These are phyloP conservation scores for Hystrix brachyura DNA, from an alignment of 2,113 vertebrate species.

Conservation along the genomic window DNA sequence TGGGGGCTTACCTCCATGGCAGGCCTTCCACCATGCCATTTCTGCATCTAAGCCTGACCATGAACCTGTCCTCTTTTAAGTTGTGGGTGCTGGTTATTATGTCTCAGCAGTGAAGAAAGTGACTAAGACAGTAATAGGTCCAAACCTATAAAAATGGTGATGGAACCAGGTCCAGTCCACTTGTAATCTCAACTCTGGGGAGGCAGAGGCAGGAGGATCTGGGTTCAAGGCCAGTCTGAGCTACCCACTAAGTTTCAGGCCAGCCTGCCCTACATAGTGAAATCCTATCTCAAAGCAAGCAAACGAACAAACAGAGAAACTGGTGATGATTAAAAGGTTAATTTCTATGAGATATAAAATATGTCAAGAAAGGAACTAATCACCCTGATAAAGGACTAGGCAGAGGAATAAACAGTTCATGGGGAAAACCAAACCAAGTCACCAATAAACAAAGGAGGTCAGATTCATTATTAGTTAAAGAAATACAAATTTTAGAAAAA, in stretches of 20 bases:
- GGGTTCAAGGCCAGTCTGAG: not conserved
- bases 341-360: not conserved
- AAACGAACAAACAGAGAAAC: not conserved
- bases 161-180: too few species aligned
- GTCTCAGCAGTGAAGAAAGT: too few species aligned
- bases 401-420: not conserved
- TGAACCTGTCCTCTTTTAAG: too few species aligned
- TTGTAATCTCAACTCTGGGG: too few species aligned
- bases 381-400: not conserved
- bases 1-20: too few species aligned
- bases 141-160: too few species aligned
- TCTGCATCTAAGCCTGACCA: too few species aligned
- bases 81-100: too few species aligned
- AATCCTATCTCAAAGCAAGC: too few species aligned
- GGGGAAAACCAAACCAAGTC: not conserved
- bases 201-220: not conserved
- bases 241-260: not conserved
- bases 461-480: not conserved
- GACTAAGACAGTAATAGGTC: too few species aligned
- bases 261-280: not conserved
- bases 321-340: not conserved
- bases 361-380: not conserved
- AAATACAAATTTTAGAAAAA: not conserved
- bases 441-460: not conserved
- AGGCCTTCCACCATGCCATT: too few species aligned